Evolutionary conservation across 2,888 invertebrate genomes (phyloP).

Genomic region (Venustoraphidia nigricollis): DNA sequence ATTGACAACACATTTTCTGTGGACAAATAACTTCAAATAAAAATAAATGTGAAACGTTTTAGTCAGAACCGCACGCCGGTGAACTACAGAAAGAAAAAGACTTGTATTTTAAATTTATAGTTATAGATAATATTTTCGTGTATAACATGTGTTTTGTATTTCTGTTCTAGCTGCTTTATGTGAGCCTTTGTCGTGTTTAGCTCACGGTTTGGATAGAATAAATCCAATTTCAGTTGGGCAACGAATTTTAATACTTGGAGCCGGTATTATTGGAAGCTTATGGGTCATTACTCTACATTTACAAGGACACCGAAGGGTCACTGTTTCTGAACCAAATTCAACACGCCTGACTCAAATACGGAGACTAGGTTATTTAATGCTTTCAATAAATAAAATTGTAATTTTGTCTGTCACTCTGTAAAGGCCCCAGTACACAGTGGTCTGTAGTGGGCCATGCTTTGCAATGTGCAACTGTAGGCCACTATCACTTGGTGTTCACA

Average conservation of each 20-base stretch:
- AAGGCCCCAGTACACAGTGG: no score
- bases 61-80: no score
- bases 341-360: constrained; percentile 32
- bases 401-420: not conserved
- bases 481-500: no score
- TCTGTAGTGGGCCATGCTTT: no score
- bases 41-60: no score
- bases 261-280: constrained; percentile 58
- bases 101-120: no score
- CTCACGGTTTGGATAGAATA: constrained; percentile 50
- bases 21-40: no score
- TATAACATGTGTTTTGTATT: not conserved
- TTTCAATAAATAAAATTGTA: no score
- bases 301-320: constrained; percentile 52
- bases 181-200: constrained; percentile 54
- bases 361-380: constrained; percentile 29
- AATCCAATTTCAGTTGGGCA: constrained; percentile 42
- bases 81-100: no score
- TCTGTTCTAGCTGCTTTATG: constrained; percentile 38
- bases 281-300: constrained; percentile 50
- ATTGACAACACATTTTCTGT: no score
- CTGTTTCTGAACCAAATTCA: constrained; percentile 48
- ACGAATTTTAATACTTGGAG: constrained; percentile 47
- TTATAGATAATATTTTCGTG: not conserved
- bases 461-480: no score